Conservation (phyloP, 1,140 invertebrate genomes). For the Penaeus chinensis region DNA sequence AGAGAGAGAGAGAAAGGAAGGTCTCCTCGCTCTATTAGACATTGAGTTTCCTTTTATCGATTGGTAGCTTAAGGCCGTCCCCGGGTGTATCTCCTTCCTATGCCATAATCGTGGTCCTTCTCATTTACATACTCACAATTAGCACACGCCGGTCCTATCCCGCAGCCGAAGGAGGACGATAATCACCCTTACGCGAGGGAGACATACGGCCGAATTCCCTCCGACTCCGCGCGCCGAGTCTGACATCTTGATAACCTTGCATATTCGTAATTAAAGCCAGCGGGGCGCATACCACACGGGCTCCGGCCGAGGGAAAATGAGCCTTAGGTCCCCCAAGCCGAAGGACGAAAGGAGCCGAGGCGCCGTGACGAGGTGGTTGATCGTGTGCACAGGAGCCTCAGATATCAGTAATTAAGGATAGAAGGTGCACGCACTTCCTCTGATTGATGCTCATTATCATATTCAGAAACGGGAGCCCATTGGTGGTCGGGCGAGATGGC, state of each 20-base stretch:
- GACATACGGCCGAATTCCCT: slow-evolving; percentile 24
- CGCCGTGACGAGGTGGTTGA: slow-evolving; percentile 32
- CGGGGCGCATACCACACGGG: slow-evolving; percentile 30
- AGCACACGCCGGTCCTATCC: slow-evolving; percentile 48
- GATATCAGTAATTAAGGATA: slow-evolving; percentile 60
- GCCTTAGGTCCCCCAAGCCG: slow-evolving; percentile 7
- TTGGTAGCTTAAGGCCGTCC: neutral
- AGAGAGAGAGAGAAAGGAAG: slow-evolving; percentile 19
- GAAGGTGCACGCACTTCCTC: slow-evolving; percentile 56
- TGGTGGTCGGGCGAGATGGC: slow-evolving; percentile 37
- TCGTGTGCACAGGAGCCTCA: slow-evolving; percentile 52
- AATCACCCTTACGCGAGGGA: slow-evolving; percentile 15
- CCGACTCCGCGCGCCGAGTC: slow-evolving; percentile 14
- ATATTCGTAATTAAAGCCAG: slow-evolving; percentile 61
- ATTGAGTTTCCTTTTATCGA: slow-evolving; percentile 4
- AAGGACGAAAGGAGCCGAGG: slow-evolving; percentile 34
- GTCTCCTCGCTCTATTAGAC: no score
- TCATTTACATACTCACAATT: slow-evolving; percentile 61
- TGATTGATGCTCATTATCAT: slow-evolving; percentile 60
- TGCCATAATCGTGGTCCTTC: slow-evolving; percentile 58
- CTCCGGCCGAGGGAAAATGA: neutral
- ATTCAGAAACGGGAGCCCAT: slow-evolving; percentile 46
- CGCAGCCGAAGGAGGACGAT: neutral
- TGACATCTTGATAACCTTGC: slow-evolving; percentile 61
- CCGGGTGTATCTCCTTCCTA: slow-evolving; percentile 25